Base-by-base conservation (phyloP, 1,140 invertebrate genomes). In the Lasioglossum baleicum region DNA sequence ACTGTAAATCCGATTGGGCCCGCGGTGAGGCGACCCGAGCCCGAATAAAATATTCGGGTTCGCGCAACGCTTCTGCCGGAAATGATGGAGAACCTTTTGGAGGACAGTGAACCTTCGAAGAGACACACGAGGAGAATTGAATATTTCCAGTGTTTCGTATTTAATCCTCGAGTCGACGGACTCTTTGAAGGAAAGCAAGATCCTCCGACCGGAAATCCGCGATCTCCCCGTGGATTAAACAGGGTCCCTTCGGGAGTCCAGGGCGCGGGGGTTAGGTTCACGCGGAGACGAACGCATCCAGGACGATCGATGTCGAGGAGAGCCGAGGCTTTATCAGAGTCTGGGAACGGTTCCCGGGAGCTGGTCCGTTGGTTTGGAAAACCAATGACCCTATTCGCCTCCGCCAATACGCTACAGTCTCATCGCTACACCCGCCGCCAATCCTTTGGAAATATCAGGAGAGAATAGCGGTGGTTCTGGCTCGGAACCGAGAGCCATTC, bases 331-430 rank as follows among this genome's bases (percentile, higher is more conserved):
- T 76, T 76, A 80, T 80, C 79, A 60, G 44, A 56, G 42, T 26
- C 78, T 53, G 73, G 48, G 40, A 80, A 7, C 71, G 63, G 35
- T 67, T 83, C 78, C 81, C 68, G 35, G 53, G 72, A 83, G 74
- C 60, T 53, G 80, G 60, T 73, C 78, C 58, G 72, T 64, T 76
- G 56, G 67, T 84, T 65, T 61, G 82, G 71, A 83, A 84, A 85
- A 85, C 64, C 83, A 81, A 85, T 85, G 83, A 85, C 83, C 83
- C 69, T 85, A 86, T 84, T 85, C 81, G 75, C 11, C 63, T 13
- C 35, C 63, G n/a, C 42, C 53, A 72, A 66, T 76, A 70, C 63
- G 63, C 66, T 31, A 53, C 66, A 20, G 65, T 56, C 48, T 60
- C 26, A 13, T 53, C 65, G 81, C 56, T 66, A 66, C 31, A 66